Percentiles rank a stretch among this genome's conserved stretches.
Conservation (phyloP, 1,140 invertebrate species). For the Eumaeus atala region DNA sequence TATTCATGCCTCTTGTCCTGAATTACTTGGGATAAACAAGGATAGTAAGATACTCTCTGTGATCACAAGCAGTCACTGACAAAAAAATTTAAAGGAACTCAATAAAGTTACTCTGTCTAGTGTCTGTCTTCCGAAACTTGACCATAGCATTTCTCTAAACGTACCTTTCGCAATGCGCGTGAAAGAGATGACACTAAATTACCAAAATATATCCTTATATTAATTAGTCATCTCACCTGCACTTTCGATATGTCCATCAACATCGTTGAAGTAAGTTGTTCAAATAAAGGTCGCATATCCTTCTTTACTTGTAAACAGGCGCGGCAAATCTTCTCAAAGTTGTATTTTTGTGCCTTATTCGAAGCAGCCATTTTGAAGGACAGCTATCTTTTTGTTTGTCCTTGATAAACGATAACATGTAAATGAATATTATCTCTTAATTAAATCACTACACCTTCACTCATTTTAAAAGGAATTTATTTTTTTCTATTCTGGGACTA, state of each 20-base stretch:
- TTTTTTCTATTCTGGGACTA: no score
- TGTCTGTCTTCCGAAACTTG: constrained; percentile 6
- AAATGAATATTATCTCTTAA: not conserved
- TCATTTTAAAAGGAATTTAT: not conserved
- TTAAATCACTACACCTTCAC: not conserved
- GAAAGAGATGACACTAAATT: constrained; percentile 58
- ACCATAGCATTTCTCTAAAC: constrained; percentile 10
- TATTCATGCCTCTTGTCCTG: no score
- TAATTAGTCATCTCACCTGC: constrained; percentile 62
- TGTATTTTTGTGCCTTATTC: constrained; percentile 47
- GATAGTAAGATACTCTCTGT: constrained; percentile 1
- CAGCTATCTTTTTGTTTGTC: constrained; percentile 52
- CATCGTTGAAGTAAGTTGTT: constrained; percentile 77
- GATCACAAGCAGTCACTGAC: not conserved
- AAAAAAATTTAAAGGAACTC: not conserved
- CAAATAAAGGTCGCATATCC: constrained; percentile 77
- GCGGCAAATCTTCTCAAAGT: constrained; percentile 77
- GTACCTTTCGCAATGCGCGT: constrained; percentile 26
- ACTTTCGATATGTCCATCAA: constrained; percentile 76
- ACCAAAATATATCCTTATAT: constrained; percentile 45
- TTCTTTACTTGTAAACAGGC: constrained; percentile 76
- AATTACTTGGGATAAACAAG: not conserved
- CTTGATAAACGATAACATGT: constrained; percentile 31
- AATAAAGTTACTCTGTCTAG: constrained; percentile 2
- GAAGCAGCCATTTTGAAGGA: constrained; percentile 63